A percentile compares a stretch with the other conserved stretches of the same genome.
Evolutionary conservation across 2,797 vertebrate genomes (phyloP).

Genomic region (Acanthis flammea): DNA sequence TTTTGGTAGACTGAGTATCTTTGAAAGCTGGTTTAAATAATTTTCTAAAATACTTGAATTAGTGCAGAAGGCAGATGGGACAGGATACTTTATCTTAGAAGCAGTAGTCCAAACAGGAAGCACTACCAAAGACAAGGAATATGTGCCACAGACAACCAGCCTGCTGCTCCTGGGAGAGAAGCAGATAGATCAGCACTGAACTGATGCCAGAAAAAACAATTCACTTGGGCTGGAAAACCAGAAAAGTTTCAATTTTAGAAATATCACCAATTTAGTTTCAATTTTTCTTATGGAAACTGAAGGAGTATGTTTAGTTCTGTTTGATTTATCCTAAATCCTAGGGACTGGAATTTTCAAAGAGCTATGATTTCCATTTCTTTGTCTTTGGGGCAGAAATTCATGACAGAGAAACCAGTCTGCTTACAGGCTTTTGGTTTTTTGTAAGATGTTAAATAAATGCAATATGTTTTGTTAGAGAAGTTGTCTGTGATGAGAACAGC

Average conservation of each 20-base stretch:
- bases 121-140: background rate
- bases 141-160: background rate
- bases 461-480: background rate
- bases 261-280: background rate
- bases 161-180: background rate
- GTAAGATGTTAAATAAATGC: background rate
- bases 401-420: background rate
- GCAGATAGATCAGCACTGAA: background rate
- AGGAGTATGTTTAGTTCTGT: background rate
- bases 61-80: background rate
- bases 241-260: background rate
- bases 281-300: background rate
- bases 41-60: background rate
- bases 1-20: background rate
- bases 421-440: background rate
- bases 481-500: background rate
- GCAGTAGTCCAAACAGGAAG: background rate
- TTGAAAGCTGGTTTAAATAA: background rate
- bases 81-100: background rate
- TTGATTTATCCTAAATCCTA: background rate
- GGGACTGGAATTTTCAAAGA: background rate
- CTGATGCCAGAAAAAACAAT: background rate
- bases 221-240: background rate
- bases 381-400: background rate
- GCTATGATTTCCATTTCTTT: background rate